Conservation (phyloP, 2,797 vertebrate genomes). For the Myripristis murdjan region DNA sequence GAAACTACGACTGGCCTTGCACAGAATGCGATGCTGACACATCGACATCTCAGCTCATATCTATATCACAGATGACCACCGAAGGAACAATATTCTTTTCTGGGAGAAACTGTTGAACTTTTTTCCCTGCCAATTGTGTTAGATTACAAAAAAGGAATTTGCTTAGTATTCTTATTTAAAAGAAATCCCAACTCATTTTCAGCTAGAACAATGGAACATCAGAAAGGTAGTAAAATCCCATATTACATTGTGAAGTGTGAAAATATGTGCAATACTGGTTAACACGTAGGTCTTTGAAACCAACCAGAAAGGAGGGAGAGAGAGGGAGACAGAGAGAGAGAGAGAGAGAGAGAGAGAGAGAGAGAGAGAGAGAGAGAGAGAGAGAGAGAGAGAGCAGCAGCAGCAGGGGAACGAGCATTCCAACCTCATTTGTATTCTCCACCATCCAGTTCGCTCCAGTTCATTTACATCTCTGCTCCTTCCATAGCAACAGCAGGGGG, state of each 20-base stretch:
- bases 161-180: constrained; percentile 7
- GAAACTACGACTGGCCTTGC: constrained; percentile 45
- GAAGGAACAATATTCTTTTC: constrained; percentile 25
- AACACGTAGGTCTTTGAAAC: constrained; percentile 47
- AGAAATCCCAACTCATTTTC: not conserved
- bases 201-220: not conserved
- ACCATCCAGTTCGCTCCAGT: constrained; percentile 90
- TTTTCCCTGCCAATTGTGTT: constrained; percentile 39
- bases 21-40: constrained; percentile 26
- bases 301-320: not conserved
- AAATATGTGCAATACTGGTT: constrained; percentile 44
- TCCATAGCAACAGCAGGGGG: constrained; percentile 92
- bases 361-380: constrained; percentile 25
- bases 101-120: constrained; percentile 31
- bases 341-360: constrained; percentile 39
- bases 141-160: not conserved
- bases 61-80: constrained; percentile 43
- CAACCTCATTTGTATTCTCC: constrained; percentile 93
- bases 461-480: constrained; percentile 92
- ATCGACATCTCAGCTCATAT: constrained; percentile 46
- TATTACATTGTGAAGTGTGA: constrained; percentile 20
- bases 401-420: constrained; percentile 81
- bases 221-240: not conserved
- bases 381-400: constrained; percentile 56
- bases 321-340: not conserved